phyloP scores from a whole-genome alignment of 2,888 invertebrate genomes.

The Gymnocheta viridis region DNA sequence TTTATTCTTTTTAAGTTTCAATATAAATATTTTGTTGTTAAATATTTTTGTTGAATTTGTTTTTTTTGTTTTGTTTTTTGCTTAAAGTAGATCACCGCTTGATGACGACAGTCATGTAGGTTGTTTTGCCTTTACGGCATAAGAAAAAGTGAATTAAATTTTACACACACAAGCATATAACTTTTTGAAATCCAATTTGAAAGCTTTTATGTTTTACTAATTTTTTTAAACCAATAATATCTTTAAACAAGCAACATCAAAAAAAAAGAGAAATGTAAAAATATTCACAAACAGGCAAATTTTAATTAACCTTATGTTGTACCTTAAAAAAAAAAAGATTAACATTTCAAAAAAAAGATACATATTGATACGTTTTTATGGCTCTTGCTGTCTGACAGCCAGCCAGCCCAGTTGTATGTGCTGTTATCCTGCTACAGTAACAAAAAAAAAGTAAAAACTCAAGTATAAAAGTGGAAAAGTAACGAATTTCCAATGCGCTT shows the following conservation, averaged over 20 bases:
- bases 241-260: background rate
- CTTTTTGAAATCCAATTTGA: background rate
- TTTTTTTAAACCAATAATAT: constrained; percentile 11
- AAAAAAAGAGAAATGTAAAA: background rate
- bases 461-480: background rate
- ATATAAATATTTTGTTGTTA: too few relatives aligned
- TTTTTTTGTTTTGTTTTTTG: too few relatives aligned
- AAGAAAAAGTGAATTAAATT: too few relatives aligned
- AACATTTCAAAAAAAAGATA: background rate
- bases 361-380: constrained; percentile 50
- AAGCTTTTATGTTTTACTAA: background rate
- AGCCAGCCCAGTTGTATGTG: background rate
- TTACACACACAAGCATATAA: background rate
- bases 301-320: constrained; percentile 65
- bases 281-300: background rate
- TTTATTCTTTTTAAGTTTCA: background rate
- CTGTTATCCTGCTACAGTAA: background rate
- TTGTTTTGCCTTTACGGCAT: too few relatives aligned
- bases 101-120: too few relatives aligned
- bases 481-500: background rate
- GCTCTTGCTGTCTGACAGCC: constrained; percentile 1
- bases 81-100: too few relatives aligned
- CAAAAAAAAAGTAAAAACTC: background rate
- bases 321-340: constrained; percentile 13
- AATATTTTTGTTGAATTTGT: too few relatives aligned